phyloP scores from a whole-genome alignment of 2,888 invertebrate genomes.

The Trachelus tabidus region DNA sequence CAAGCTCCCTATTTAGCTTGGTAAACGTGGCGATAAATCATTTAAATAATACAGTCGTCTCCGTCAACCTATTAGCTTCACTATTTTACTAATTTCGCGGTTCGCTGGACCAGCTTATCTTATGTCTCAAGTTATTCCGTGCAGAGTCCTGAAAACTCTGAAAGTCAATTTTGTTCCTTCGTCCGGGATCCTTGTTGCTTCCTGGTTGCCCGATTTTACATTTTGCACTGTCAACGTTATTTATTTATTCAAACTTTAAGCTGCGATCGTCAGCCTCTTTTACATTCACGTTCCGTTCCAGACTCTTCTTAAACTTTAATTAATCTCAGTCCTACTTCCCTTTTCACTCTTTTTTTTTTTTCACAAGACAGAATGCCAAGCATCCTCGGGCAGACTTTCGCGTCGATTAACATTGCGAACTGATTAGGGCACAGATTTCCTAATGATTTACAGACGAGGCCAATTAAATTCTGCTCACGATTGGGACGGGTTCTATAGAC shows the following conservation, averaged over 20 bases:
- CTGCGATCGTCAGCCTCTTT: background rate
- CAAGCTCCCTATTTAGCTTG: too few species aligned
- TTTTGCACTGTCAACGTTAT: background rate
- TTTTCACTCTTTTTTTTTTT: background rate
- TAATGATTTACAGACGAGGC: constrained; percentile 28
- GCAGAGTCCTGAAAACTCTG: too few species aligned
- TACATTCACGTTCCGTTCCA: background rate
- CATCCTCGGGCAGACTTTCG: constrained; percentile 7
- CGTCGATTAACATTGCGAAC: constrained; percentile 27
- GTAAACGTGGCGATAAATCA: too few species aligned
- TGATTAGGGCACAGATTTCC: background rate
- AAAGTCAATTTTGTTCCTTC: too few species aligned
- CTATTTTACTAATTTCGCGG: too few species aligned
- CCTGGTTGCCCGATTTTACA: too few species aligned
- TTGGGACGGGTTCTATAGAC: too few species aligned
- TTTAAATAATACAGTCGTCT: too few species aligned
- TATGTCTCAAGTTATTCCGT: too few species aligned
- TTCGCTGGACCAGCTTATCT: too few species aligned
- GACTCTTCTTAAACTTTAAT: constrained; percentile 1
- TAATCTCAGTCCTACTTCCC: background rate
- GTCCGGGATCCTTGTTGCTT: too few species aligned
- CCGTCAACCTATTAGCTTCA: too few species aligned
- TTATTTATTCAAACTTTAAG: background rate
- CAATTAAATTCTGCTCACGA: constrained; percentile 32
- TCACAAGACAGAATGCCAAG: background rate